Evolutionary conservation across 1,140 invertebrate genomes (phyloP), one percentile per base, ranked within the genome.

Genomic region (Zaprionus africanus): DNA sequence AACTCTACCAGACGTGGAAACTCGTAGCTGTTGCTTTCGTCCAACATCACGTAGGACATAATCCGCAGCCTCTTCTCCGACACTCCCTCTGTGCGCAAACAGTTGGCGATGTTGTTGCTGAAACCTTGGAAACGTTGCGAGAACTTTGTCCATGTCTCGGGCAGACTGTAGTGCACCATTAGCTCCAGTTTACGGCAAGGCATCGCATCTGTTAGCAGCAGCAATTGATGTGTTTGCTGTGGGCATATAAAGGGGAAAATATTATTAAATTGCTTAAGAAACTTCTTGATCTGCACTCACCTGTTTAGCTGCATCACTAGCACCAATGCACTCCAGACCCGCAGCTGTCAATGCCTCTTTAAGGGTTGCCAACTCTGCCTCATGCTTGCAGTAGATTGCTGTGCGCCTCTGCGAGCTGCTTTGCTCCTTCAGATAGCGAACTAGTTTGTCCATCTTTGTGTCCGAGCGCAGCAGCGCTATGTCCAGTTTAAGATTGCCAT

Each of bases 81-180:
- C n/a, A 17, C 4, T 24, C 15, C 5, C 1, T 38, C 12, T 0
- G 22, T 17, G 4, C 5, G 6, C 5, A 90, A 46, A 41, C 11
- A 54, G 56, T 90, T 88, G 0, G 4, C 17, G 4, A 88, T 81
- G 11, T 22, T 63, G 15, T 71, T 67, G 5, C 57, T 57, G 59
- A 84, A 15, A 7, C 22, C 36, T 13, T 61, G 63, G n/a, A 90
- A 88, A 11, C 84, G 78, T 1, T 34, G 1, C 1, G 28, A 26
- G 56, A 88, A 85, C 49, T 57, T 68, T 1, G 46, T n/a, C 84
- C 84, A 90, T 1, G 53, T 56, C 0, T 38, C n/a, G 1, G 84
- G 78, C 4, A 90, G 19, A 13, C 71, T 79, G 17, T 22, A 84
- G 54, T 88, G 84, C 0, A 88, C 26, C 17, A 88, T 19, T 0